Base-by-base conservation (phyloP, 1,140 invertebrate genomes). In the Drosophila trapezifrons region DNA sequence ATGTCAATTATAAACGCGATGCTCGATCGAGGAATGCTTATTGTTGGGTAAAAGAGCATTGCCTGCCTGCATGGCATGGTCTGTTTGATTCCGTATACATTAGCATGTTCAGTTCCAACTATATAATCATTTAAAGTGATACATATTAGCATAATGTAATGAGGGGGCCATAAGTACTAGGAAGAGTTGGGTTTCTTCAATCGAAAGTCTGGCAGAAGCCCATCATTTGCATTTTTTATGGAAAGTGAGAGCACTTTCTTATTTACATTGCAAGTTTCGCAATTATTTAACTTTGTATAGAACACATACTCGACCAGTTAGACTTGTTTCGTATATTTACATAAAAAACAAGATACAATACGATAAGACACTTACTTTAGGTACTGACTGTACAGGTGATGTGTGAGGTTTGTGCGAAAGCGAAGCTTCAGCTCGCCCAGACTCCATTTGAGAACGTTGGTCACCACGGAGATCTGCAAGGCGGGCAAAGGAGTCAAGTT, bases 361-460 rank as follows among this genome's bases (percentile, higher is more conserved):
- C 70, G 20, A 22, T 6, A 15, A 15, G 17, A 5, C 2, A 95
- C 95, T 95, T 94, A 98, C 96, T 96, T 97, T 47, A 99, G 93
- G 93, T 99, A 99, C 92, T 98, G 95, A 78, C 96, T 95, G 92
- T 98, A 97, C 32, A 99, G 93, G 93, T 98, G 94, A 70, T 95
- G 93, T 8, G 97, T 97, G 47, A 99, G 93, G 90, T 98, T 96
- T 43, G 97, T 97, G 78, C 98, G 94, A 79, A 99, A 96, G 66
- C 96, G 94, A 13, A 99, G 93, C 92, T 98, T 99, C 65, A 99
- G 93, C 94, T 99, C 97, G 74, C 97, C 97, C 85, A 99, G 95
- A 76, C 97, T 96, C 95, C 97, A 99, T 93, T 98, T 99, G 54
- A 99, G 93, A 47, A 98, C 93, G 91, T 98, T 98, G 93, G 99